phyloP scores from a whole-genome alignment of 2,113 vertebrate species.

The Holacanthus passer region DNA sequence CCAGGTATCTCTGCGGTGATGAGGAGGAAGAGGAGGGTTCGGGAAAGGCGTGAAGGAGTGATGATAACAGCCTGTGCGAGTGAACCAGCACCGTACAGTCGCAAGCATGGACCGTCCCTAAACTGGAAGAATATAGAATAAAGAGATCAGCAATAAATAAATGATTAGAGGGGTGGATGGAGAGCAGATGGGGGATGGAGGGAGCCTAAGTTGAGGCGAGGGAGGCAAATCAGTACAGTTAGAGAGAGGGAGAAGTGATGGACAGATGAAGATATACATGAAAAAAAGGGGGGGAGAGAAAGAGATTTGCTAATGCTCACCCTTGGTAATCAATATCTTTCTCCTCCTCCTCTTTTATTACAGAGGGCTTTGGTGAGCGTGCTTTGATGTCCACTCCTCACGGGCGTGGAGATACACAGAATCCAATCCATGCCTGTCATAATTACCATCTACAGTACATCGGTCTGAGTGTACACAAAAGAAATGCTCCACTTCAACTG shows the following conservation, averaged over 20 bases:
- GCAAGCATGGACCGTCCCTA: conserved; percentile 57
- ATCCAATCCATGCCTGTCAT: conserved; percentile 71
- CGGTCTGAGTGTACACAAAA: conserved; percentile 42
- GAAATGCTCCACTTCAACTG: conserved; percentile 52
- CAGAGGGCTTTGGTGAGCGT: conserved; percentile 67
- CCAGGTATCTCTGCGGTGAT: conserved; percentile 74
- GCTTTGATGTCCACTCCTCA: conserved; percentile 78
- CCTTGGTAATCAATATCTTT: conserved; percentile 78
- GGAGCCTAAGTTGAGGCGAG: conserved; percentile 51
- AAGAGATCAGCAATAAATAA: conserved; percentile 81
- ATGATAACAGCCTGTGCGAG: conserved; percentile 53
- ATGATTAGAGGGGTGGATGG: conserved; percentile 70
- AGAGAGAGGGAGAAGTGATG: conserved; percentile 60
- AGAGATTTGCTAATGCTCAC: conserved; percentile 80
- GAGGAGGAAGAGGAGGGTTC: conserved; percentile 70
- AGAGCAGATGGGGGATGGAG: conserved; percentile 54
- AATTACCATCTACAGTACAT: conserved; percentile 71
- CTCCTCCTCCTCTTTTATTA: conserved; percentile 79
- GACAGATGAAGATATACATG: conserved; percentile 62
- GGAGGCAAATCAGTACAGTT: conserved; percentile 57
- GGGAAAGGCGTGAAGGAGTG: conserved; percentile 64
- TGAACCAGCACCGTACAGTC: conserved; percentile 21
- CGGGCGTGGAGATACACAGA: conserved; percentile 54
- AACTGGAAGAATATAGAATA: conserved; percentile 71
- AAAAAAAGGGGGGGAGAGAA: conserved; percentile 64